These are phyloP conservation scores for Eupithecia vulgata DNA, from an alignment of 2,888 invertebrate genomes.

Conservation along the genomic window DNA sequence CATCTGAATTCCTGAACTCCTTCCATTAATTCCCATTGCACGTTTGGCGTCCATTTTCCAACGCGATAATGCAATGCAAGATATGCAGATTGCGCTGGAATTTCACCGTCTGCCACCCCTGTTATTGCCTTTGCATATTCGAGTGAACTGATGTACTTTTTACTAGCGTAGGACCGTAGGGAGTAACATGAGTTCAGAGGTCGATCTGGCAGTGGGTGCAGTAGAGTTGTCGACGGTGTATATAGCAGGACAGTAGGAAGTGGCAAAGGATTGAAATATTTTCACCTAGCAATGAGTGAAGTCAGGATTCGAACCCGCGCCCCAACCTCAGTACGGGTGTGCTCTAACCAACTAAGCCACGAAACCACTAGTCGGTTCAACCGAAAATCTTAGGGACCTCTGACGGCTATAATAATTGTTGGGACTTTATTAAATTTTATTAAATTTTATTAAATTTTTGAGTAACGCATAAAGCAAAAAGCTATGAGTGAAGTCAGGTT, in stretches of 20 bases:
- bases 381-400: too few relatives aligned
- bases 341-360: too few relatives aligned
- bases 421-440: too few relatives aligned
- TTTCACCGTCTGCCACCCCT: conserved; percentile 38
- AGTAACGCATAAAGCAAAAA: too few relatives aligned
- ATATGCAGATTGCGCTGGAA: conserved; percentile 39
- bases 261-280: not conserved
- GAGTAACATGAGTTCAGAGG: not conserved
- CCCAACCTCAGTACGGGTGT: too few relatives aligned
- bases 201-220: not conserved
- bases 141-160: conserved; percentile 36
- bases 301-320: too few relatives aligned
- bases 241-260: not conserved
- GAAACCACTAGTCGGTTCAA: too few relatives aligned
- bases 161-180: conserved; percentile 20
- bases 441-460: too few relatives aligned
- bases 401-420: too few relatives aligned
- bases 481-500: not conserved
- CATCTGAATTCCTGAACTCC: conserved; percentile 8
- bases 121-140: conserved; percentile 40
- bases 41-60: conserved; percentile 37
- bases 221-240: not conserved
- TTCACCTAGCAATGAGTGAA: too few relatives aligned
- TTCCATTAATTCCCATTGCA: conserved; percentile 25
- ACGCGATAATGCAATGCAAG: conserved; percentile 41